These are phyloP conservation scores for Avahi laniger DNA, from an alignment of 2,797 vertebrate genomes.

Conservation along the genomic window DNA sequence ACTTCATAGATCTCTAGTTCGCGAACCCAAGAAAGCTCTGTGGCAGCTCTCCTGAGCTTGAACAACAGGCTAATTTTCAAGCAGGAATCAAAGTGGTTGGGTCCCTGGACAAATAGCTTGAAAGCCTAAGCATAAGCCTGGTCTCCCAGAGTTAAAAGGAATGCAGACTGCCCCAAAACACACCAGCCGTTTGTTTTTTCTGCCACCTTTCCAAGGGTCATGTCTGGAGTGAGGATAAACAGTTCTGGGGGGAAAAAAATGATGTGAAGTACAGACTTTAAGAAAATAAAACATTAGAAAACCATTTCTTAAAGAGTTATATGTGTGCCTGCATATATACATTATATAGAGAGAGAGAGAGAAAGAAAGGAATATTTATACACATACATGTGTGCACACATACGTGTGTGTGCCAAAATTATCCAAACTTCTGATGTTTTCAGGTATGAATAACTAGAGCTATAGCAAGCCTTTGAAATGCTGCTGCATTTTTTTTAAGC, in stretches of 20 bases:
- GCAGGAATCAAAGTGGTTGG: conserved; percentile 83
- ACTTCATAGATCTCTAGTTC: conserved; percentile 77
- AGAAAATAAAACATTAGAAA: conserved; percentile 85
- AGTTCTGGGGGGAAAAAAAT: conserved; percentile 69
- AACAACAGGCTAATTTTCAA: conserved; percentile 80
- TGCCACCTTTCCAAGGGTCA: conserved; percentile 87
- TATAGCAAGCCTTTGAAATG: conserved; percentile 1
- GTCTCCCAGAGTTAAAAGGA: conserved; percentile 84
- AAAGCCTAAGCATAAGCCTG: conserved; percentile 82
- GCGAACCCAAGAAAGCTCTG: conserved; percentile 72
- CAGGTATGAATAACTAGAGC: conserved; percentile 70
- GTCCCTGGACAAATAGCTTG: conserved; percentile 82
- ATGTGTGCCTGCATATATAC: background rate
- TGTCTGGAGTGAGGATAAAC: conserved; percentile 86
- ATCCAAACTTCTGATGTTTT: conserved; percentile 73
- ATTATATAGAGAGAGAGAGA: conserved; percentile 25
- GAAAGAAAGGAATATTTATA: conserved; percentile 23
- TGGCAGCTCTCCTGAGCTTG: conserved; percentile 68
- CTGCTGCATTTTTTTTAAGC: background rate
- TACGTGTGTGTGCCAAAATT: conserved; percentile 49
- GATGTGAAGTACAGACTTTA: conserved; percentile 82
- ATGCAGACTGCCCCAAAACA: conserved; percentile 85
- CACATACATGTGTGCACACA: too few species aligned
- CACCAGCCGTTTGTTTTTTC: conserved; percentile 85
- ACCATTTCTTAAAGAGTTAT: conserved; percentile 69